phyloP scores from a whole-genome alignment of 2,797 vertebrate genomes.

The Benthosema pterotum region DNA sequence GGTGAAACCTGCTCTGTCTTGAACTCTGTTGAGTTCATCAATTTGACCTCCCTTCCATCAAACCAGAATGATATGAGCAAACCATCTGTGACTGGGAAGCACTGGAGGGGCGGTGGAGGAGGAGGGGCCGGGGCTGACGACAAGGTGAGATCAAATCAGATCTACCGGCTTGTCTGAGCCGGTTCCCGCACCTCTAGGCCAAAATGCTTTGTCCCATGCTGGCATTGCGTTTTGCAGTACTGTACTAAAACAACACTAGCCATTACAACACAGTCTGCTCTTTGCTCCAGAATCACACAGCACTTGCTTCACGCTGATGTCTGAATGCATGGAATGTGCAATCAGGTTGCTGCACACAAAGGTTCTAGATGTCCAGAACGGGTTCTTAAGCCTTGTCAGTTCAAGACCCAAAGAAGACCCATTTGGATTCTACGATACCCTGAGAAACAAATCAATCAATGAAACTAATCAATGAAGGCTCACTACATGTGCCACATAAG shows the following conservation, averaged over 20 bases:
- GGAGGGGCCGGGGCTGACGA: too few species aligned
- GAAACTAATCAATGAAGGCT: too few species aligned
- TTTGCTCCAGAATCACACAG: not conserved
- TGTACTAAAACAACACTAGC: not conserved
- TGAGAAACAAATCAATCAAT: too few species aligned
- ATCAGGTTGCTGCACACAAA: conserved; percentile 20
- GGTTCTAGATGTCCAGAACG: not conserved
- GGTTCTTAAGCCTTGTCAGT: not conserved
- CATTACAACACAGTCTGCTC: conserved; percentile 3
- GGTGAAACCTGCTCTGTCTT: conserved; percentile 40
- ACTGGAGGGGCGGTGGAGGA: too few species aligned
- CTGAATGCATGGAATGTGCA: conserved; percentile 18
- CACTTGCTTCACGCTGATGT: not conserved
- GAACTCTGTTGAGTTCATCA: conserved; percentile 35
- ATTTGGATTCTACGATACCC: too few species aligned
- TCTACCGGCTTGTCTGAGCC: too few species aligned
- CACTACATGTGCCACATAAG: too few species aligned
- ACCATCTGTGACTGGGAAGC: conserved; percentile 36
- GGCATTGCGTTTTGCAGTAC: too few species aligned
- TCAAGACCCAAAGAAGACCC: too few species aligned
- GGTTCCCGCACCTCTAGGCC: too few species aligned
- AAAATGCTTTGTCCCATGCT: not conserved
- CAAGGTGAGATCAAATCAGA: too few species aligned
- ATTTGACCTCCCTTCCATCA: conserved; percentile 48
- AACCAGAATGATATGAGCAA: conserved; percentile 44